Conservation (phyloP, 2,113 vertebrate species). For the Oncorhynchus gorbuscha region DNA sequence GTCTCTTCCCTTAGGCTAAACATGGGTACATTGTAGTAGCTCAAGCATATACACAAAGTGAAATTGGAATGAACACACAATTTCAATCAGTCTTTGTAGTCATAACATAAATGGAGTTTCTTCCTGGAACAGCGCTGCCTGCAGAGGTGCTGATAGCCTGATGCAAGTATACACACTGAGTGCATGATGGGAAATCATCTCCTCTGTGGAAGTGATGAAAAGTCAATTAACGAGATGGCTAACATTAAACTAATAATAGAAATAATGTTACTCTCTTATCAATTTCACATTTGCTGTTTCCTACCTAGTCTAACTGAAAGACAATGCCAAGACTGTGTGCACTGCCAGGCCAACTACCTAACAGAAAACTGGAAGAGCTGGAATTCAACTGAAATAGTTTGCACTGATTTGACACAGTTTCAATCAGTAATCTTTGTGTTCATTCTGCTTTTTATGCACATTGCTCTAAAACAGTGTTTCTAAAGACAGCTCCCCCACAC, state of each 20-base stretch:
- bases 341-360: conserved; percentile 7
- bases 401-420: not conserved
- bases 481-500: too few species aligned
- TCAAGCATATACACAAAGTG: conserved; percentile 54
- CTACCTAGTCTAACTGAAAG: conserved; percentile 8
- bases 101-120: conserved; percentile 57
- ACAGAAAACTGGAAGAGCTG: conserved; percentile 3
- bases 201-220: conserved; percentile 39
- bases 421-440: too few species aligned
- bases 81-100: conserved; percentile 54
- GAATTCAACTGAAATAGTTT: not conserved
- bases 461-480: too few species aligned
- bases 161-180: conserved; percentile 21
- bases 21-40: conserved; percentile 43
- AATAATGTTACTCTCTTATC: conserved; percentile 33
- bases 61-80: conserved; percentile 34
- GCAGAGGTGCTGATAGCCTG: conserved; percentile 17
- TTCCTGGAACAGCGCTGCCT: conserved; percentile 41
- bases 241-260: conserved; percentile 33
- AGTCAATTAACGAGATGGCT: conserved; percentile 47
- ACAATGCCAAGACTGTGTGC: not conserved
- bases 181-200: conserved; percentile 23
- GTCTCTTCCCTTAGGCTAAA: conserved; percentile 57
- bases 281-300: conserved; percentile 44
- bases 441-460: too few species aligned